These are phyloP conservation scores for Anoura caudifer DNA, from an alignment of 2,113 vertebrate genomes.

Conservation along the genomic window DNA sequence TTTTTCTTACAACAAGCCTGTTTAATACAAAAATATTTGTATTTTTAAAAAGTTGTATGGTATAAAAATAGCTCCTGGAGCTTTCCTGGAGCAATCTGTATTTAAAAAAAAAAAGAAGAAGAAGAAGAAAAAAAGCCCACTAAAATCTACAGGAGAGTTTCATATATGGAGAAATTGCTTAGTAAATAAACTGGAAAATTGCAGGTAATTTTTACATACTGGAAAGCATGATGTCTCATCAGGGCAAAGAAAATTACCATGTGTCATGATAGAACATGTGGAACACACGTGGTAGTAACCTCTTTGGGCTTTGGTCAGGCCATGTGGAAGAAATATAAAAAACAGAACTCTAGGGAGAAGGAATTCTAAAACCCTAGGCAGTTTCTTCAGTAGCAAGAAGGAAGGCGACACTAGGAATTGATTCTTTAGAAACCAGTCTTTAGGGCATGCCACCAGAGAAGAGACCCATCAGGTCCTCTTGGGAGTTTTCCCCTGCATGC, in stretches of 20 bases:
- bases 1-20: not conserved
- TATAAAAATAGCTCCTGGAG: not conserved
- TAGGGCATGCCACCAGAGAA: not conserved
- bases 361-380: not conserved
- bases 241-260: not conserved
- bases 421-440: not conserved
- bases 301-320: not conserved
- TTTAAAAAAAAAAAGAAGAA: not conserved
- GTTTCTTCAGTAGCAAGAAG: conserved; percentile 39
- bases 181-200: not conserved
- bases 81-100: not conserved
- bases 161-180: not conserved
- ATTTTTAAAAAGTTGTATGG: not conserved
- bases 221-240: not conserved
- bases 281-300: not conserved
- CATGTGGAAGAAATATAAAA: not conserved
- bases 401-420: not conserved
- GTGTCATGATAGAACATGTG: not conserved
- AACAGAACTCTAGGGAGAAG: not conserved
- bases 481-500: not conserved
- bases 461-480: not conserved
- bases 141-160: not conserved
- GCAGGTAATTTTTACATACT: not conserved
- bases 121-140: too few species aligned
- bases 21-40: conserved; percentile 1